These are phyloP conservation scores for Myrmophylax atrothorax DNA, from an alignment of 2,113 vertebrate species.

Conservation along the genomic window DNA sequence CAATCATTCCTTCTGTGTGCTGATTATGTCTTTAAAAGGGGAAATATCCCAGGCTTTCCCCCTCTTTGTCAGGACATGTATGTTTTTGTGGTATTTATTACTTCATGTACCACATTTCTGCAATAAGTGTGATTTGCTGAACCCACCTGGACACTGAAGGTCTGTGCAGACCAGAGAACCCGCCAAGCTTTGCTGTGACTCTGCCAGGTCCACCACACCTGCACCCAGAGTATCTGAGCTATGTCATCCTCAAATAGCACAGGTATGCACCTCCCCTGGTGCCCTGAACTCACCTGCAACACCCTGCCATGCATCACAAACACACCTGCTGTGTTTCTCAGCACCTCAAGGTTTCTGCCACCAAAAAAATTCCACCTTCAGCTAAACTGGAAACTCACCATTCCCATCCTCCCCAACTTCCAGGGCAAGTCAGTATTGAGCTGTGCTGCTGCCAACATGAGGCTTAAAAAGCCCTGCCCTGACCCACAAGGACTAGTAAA, in stretches of 20 bases:
- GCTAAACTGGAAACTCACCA: not conserved
- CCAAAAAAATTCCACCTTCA: not conserved
- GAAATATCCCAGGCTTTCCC: not conserved
- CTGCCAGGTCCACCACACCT: not conserved
- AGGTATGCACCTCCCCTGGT: not conserved
- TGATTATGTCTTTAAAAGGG: not conserved
- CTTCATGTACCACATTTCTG: not conserved
- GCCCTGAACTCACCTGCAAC: not conserved
- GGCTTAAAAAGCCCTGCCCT: not conserved
- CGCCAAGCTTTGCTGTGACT: not conserved
- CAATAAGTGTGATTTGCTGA: not conserved
- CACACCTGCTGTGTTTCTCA: not conserved
- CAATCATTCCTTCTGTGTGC: not conserved
- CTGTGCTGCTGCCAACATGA: not conserved
- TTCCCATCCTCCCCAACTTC: not conserved
- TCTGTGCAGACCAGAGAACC: not conserved
- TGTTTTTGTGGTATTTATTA: not conserved
- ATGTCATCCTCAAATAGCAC: not conserved
- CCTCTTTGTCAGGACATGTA: fast-evolving
- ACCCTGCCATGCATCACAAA: not conserved
- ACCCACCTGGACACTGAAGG: not conserved
- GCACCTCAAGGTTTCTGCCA: not conserved
- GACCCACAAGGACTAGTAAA: not conserved
- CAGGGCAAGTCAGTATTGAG: not conserved
- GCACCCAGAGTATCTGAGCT: not conserved